phyloP scores from a whole-genome alignment of 1,140 invertebrate genomes.

The Drosophila insularis region DNA sequence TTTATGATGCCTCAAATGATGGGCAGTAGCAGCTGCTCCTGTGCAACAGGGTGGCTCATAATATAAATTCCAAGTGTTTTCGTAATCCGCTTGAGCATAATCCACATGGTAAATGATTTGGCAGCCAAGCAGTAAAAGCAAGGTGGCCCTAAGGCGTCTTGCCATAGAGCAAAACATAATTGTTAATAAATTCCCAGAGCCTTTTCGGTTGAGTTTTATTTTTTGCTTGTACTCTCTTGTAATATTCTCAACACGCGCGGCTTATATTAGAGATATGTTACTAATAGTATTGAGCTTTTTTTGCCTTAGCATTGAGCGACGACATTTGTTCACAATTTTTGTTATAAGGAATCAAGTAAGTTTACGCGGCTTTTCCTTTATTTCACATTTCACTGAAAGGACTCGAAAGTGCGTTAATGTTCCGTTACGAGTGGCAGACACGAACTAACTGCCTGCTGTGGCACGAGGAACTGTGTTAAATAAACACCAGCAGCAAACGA shows the following conservation, averaged over 20 bases:
- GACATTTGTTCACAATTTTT: constrained; percentile 8
- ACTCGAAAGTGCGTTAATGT: constrained; percentile 30
- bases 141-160: constrained; percentile 33
- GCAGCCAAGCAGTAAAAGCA: constrained; percentile 56
- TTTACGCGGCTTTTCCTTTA: constrained; percentile 2
- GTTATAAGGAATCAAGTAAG: neutral
- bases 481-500: constrained; percentile 56
- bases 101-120: constrained; percentile 70
- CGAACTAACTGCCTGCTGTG: constrained; percentile 61
- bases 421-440: constrained; percentile 59
- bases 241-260: neutral
- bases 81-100: constrained; percentile 82
- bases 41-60: constrained; percentile 85
- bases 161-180: constrained; percentile 34
- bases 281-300: constrained; percentile 9
- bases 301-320: neutral
- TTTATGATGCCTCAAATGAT: constrained; percentile 85
- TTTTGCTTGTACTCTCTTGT: neutral
- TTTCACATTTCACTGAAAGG: constrained; percentile 30
- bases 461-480: constrained; percentile 77
- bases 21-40: constrained; percentile 81
- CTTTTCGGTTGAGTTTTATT: constrained; percentile 23
- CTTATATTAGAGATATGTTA: neutral
- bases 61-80: constrained; percentile 86
- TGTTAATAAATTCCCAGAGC: neutral